These are phyloP conservation scores for Ferdinandea cuprea DNA, from an alignment of 2,888 invertebrate species.

Conservation along the genomic window DNA sequence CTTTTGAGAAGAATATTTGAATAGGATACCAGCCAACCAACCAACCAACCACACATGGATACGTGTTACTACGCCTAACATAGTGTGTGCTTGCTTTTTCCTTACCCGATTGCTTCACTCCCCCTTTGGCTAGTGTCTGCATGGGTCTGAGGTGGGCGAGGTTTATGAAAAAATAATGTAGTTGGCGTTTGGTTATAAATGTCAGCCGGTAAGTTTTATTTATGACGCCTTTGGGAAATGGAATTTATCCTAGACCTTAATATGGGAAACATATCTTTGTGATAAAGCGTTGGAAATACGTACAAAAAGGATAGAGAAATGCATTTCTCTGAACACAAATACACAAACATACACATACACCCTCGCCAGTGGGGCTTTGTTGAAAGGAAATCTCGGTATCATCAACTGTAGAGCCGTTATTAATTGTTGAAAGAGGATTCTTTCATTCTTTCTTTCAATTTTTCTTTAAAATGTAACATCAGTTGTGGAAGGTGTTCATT, in stretches of 20 bases:
- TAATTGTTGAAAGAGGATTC: conserved; percentile 25
- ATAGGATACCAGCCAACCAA: too few species aligned
- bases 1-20: conserved; percentile 33
- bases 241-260: conserved; percentile 67
- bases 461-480: too few species aligned
- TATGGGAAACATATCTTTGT: conserved; percentile 55
- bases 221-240: conserved; percentile 53
- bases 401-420: conserved; percentile 36
- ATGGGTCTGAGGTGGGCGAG: conserved; percentile 44
- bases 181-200: conserved; percentile 64
- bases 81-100: conserved; percentile 21
- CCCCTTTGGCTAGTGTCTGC: too few species aligned
- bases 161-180: conserved; percentile 63
- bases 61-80: conserved; percentile 35
- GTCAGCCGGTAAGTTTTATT: conserved; percentile 66
- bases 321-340: conserved; percentile 50
- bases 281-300: conserved; percentile 45
- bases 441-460: too few species aligned
- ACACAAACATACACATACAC: too few species aligned
- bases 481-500: too few species aligned
- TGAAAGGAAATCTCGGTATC: conserved; percentile 36
- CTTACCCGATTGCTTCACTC: not conserved
- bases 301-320: conserved; percentile 34
- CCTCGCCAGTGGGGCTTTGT: conserved; percentile 16
- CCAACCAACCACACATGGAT: too few species aligned